Evolutionary conservation across 2,113 vertebrate species (phyloP).

Genomic region (Vulpes vulpes): DNA sequence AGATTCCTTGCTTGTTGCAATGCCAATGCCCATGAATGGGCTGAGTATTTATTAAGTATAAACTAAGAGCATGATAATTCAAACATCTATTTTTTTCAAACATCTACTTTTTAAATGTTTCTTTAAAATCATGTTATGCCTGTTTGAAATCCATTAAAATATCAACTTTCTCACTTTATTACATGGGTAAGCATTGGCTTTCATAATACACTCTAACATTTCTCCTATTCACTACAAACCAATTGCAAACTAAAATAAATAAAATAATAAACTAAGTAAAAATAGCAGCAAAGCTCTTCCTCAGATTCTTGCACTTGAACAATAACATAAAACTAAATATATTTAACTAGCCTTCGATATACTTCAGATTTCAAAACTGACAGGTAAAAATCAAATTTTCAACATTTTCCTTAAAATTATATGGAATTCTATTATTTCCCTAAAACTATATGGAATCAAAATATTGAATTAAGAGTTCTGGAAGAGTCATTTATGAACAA

Average conservation of each 20-base stretch:
- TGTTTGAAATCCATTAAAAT: neutral
- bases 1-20: neutral
- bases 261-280: constrained; percentile 20
- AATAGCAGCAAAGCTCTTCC: neutral
- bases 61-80: constrained; percentile 14
- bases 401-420: neutral
- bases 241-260: neutral
- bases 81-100: neutral
- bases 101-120: neutral
- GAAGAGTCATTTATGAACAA: neutral
- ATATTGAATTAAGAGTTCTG: neutral
- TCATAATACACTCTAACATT: neutral
- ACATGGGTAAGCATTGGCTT: neutral
- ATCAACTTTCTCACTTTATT: neutral
- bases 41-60: constrained; percentile 42
- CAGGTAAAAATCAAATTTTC: neutral
- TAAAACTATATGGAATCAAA: neutral
- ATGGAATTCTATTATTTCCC: neutral
- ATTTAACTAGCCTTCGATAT: neutral
- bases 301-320: neutral
- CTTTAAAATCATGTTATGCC: neutral
- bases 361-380: constrained; percentile 7
- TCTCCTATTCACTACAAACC: neutral
- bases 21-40: neutral
- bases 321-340: neutral